Evolutionary conservation across 2,797 vertebrate genomes (phyloP).

Genomic region (Lacerta agilis): DNA sequence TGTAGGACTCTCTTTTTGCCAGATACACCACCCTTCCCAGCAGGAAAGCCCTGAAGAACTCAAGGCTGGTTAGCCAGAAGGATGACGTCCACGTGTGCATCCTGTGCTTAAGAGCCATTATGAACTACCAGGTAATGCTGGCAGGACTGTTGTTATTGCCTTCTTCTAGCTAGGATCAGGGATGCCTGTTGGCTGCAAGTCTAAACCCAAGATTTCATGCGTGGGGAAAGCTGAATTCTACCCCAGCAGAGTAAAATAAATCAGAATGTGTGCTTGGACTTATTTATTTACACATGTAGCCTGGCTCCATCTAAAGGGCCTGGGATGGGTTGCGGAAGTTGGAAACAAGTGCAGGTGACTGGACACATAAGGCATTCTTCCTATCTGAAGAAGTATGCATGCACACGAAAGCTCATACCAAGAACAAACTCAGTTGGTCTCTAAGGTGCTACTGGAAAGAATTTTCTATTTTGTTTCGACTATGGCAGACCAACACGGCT

Average conservation of each 20-base stretch:
- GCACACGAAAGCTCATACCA: no score
- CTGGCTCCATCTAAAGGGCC: background rate
- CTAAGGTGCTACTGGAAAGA: no score
- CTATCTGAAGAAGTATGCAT: no score
- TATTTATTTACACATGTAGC: background rate
- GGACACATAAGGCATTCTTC: no score
- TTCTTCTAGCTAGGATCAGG: background rate
- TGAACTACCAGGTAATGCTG: constrained; percentile 94
- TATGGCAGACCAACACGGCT: no score
- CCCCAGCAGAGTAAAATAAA: background rate
- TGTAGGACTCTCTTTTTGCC: constrained; percentile 44
- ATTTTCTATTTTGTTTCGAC: no score
- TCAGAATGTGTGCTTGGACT: background rate
- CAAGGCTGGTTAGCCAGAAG: constrained; percentile 95
- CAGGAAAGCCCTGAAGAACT: constrained; percentile 95
- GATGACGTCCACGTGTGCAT: constrained; percentile 98
- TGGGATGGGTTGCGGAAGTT: background rate
- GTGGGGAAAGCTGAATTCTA: background rate
- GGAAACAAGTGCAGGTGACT: background rate
- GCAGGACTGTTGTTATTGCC: background rate
- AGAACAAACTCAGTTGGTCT: no score
- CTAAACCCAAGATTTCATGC: background rate
- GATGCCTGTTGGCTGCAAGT: background rate
- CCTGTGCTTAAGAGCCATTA: constrained; percentile 95
- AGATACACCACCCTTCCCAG: constrained; percentile 89